Evolutionary conservation across 1,140 invertebrate species (phyloP).

Genomic region (Ceratoteleas bidentatus): DNA sequence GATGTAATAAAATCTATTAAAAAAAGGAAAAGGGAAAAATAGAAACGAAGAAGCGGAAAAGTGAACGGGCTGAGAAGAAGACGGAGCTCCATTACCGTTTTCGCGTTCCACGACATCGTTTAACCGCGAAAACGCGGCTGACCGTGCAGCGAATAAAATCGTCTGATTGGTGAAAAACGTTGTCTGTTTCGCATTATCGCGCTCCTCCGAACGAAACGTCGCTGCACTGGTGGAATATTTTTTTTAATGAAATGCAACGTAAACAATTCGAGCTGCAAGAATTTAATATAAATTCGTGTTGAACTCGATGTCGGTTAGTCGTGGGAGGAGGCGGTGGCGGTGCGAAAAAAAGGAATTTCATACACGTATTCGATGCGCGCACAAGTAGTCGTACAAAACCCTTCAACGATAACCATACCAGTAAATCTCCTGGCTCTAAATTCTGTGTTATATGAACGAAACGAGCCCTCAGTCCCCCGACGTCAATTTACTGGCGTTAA

Average conservation of each 20-base stretch:
- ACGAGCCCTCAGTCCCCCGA: conserved; percentile 64
- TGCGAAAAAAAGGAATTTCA: conserved; percentile 52
- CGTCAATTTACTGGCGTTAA: conserved; percentile 69
- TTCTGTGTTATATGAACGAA: conserved; percentile 67
- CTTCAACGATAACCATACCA: conserved; percentile 66
- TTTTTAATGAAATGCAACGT: conserved; percentile 47
- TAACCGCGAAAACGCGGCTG: too few species aligned
- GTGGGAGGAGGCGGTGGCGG: conserved; percentile 1
- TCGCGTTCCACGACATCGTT: conserved; percentile 7
- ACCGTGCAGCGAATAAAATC: conserved; percentile 8
- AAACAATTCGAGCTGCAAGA: conserved; percentile 45
- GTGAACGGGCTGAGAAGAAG: too few species aligned
- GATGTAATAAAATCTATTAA: conserved; percentile 44
- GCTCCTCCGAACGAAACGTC: too few species aligned
- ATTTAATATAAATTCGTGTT: conserved; percentile 59
- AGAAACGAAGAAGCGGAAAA: not conserved
- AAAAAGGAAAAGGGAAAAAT: not conserved
- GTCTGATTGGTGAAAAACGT: not conserved
- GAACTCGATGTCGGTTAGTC: conserved; percentile 44
- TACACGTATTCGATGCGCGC: conserved; percentile 55
- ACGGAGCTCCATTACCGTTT: conserved; percentile 6
- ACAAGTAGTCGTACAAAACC: conserved; percentile 64
- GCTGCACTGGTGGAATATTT: conserved; percentile 22
- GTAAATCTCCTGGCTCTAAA: conserved; percentile 69
- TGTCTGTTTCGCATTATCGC: too few species aligned